These are phyloP conservation scores for Tachysurus fulvidraco DNA, from an alignment of 2,113 vertebrate species.

Conservation along the genomic window DNA sequence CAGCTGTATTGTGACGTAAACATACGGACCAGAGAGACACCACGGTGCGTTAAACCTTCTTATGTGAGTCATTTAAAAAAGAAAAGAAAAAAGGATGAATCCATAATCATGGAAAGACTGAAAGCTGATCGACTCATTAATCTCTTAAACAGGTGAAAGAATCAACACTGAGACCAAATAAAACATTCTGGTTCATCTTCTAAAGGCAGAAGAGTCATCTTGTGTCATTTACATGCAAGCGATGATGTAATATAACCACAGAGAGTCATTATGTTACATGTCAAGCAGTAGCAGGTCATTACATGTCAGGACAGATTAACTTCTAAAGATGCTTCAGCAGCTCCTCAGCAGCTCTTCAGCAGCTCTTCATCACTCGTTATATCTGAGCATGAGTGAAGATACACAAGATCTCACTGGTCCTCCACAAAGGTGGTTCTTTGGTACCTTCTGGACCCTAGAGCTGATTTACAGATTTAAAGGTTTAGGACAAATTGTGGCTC, in stretches of 20 bases:
- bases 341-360: no score
- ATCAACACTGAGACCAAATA: neutral
- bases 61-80: no score
- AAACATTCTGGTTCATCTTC: neutral
- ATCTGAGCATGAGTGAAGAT: neutral
- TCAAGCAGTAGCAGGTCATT: neutral
- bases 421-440: neutral
- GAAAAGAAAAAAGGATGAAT: no score
- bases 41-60: neutral
- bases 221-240: neutral
- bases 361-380: neutral
- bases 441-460: neutral
- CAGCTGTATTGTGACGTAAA: neutral
- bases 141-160: neutral
- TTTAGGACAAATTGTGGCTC: neutral
- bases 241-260: neutral
- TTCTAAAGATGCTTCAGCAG: neutral
- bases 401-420: neutral
- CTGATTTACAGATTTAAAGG: neutral
- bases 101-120: no score
- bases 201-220: neutral
- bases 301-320: neutral
- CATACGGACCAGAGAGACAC: neutral
- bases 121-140: neutral
- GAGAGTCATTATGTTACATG: neutral